phyloP scores from a whole-genome alignment of 1,140 invertebrate genomes.

The Megathymus violae region DNA sequence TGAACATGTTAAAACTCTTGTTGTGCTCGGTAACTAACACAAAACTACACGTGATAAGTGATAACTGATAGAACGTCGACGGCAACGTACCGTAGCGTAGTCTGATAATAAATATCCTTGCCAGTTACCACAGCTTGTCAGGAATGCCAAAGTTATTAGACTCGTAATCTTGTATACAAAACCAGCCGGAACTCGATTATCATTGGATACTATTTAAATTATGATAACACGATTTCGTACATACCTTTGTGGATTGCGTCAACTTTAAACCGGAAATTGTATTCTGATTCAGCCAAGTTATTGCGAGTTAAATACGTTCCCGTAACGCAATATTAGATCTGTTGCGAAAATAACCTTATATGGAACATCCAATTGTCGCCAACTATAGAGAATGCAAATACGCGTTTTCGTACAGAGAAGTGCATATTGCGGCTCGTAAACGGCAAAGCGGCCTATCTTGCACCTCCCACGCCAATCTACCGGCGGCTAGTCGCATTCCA shows the following conservation, averaged over 20 bases:
- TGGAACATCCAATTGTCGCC: neutral
- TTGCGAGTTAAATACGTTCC: neutral
- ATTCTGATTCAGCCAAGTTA: neutral
- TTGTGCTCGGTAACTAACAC: constrained; percentile 3
- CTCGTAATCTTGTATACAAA: constrained; percentile 22
- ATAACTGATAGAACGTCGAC: constrained; percentile 2
- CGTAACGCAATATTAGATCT: neutral
- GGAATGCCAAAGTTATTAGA: constrained; percentile 32
- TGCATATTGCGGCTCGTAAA: constrained; percentile 56
- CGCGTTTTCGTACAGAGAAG: constrained; percentile 39
- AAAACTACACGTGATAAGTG: constrained; percentile 17
- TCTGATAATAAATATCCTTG: constrained; percentile 29
- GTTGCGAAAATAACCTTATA: neutral
- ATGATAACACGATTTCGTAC: constrained; percentile 27
- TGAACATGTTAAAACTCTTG: constrained; percentile 9
- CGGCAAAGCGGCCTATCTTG: constrained; percentile 54
- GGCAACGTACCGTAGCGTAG: neutral
- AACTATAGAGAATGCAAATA: constrained; percentile 9
- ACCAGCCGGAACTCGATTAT: constrained; percentile 31
- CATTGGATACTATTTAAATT: constrained; percentile 22
- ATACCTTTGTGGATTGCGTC: constrained; percentile 22
- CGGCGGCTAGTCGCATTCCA: constrained; percentile 72
- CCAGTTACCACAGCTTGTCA: constrained; percentile 19
- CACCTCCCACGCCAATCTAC: constrained; percentile 68
- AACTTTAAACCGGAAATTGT: constrained; percentile 13